These are phyloP conservation scores for Drosophila sucinea DNA, from an alignment of 1,140 invertebrate genomes.

Conservation along the genomic window DNA sequence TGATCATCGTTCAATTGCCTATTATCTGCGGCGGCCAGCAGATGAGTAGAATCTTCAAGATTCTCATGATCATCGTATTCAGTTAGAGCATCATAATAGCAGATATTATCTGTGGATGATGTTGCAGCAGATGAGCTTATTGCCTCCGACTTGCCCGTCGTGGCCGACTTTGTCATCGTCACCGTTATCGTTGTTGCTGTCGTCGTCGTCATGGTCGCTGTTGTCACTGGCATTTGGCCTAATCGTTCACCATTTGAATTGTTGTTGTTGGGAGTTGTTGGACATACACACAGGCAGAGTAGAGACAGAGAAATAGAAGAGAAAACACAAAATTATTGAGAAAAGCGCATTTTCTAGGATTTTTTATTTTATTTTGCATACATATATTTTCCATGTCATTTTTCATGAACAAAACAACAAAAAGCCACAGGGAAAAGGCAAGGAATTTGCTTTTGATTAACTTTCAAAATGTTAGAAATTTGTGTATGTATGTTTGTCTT, in stretches of 20 bases:
- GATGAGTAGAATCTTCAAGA: constrained; percentile 4
- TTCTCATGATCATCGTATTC: constrained; percentile 62
- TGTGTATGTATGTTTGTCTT: constrained; percentile 10
- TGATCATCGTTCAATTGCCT: background rate
- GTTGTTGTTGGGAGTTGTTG: constrained; percentile 29
- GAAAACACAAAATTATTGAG: constrained; percentile 79
- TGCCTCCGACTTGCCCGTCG: background rate
- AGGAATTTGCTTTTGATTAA: constrained; percentile 37
- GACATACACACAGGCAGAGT: constrained; percentile 60
- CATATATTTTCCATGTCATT: background rate
- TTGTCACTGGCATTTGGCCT: constrained; percentile 7
- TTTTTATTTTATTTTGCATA: constrained; percentile 3
- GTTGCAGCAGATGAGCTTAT: constrained; percentile 15
- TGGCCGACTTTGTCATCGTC: background rate
- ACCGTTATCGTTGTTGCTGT: background rate
- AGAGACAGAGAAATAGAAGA: constrained; percentile 71
- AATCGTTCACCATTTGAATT: background rate
- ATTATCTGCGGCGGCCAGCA: background rate
- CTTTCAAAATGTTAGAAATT: constrained; percentile 48
- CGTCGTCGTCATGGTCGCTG: constrained; percentile 3
- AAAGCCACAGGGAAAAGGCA: constrained; percentile 75
- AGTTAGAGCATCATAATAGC: constrained; percentile 75
- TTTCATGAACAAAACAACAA: constrained; percentile 58
- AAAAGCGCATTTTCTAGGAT: constrained; percentile 68
- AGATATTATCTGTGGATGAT: constrained; percentile 63